Base-by-base conservation (phyloP, 2,113 vertebrate species). In the Notarius lentiginosus region DNA sequence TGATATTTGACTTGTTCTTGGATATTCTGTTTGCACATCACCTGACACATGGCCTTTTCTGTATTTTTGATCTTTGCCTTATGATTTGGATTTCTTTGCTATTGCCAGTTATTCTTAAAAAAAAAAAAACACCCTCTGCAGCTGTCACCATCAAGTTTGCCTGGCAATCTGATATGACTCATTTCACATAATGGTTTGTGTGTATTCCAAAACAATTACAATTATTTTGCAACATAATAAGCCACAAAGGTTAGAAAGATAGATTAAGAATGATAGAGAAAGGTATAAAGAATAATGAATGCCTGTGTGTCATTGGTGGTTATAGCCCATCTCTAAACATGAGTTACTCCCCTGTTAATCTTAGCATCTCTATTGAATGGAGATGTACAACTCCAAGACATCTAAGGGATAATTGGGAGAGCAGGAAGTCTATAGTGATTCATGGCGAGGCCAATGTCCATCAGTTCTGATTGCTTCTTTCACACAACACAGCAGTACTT, bases 301-400 rank as follows among this genome's bases (percentile, higher is more conserved):
- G 11, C 70, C 24, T 10, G 60, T 79, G 49, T 41, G 76, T 47
- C 53, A 49, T 89, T 55, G 51, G 34, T 41, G 4, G 79, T 49
- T 73, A 87, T 66, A 56, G 56, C 73, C 83, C 85, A 61, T 86
- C 68, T 58, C 34, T 79, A 89, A 87, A 88, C 55, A 63, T 89
- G 87, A 61, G 60, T 61, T 61, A 2, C 60, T 61, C 60, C 60
- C 18, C 60, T 53, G 81, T 87, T 87, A 87, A 89, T 87, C 82
- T 85, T 1, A 51, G 51, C 60, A 79, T 41, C n/a, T 55, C 79
- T 75, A 63, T 20, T 30, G 30, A 61, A 86, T n/a, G 24, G 2
- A 79, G 15, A 63, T n/a, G 47, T 22, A 9, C 68, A 24, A 84
- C 55, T 84, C 53, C 81, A 47, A 63, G 58, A 82, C 76, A 87